Conservation (phyloP, 2,113 vertebrate genomes). For the Aspiorhynchus laticeps region DNA sequence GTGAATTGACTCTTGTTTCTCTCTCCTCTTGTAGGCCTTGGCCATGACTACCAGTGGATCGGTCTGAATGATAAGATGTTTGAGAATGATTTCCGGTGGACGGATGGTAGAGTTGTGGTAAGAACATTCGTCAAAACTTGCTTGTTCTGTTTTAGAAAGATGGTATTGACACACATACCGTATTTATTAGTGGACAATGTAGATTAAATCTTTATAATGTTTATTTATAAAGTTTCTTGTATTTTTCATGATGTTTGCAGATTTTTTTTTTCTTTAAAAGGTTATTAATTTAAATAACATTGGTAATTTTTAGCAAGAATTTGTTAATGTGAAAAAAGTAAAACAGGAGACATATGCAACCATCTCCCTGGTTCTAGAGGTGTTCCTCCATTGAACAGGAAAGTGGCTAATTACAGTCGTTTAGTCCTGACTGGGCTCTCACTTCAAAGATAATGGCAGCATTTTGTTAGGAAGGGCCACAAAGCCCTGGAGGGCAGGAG, state of each 20-base stretch:
- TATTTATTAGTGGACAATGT: not conserved
- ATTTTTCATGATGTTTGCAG: not conserved
- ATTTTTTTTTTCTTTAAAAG: not conserved
- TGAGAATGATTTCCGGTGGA: slow-evolving; percentile 97
- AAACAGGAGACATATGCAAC: not conserved
- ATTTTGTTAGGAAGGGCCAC: slow-evolving; percentile 45
- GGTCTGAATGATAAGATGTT: slow-evolving; percentile 99
- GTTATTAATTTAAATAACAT: not conserved
- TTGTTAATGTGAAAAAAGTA: not conserved
- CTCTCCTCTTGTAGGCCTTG: slow-evolving; percentile 80
- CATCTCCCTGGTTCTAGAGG: not conserved
- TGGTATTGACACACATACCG: not conserved
- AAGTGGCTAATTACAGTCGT: slow-evolving; percentile 66
- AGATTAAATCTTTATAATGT: not conserved
- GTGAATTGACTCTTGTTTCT: slow-evolving; percentile 60
- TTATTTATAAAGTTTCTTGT: not conserved
- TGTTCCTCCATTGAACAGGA: slow-evolving; percentile 60
- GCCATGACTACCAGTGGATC: slow-evolving; percentile 98
- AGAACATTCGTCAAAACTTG: slow-evolving; percentile 65
- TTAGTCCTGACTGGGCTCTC: slow-evolving; percentile 61
- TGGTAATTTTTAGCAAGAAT: not conserved
- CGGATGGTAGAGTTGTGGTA: slow-evolving; percentile 90
- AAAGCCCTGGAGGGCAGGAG: slow-evolving; percentile 55
- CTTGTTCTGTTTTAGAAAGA: not conserved
- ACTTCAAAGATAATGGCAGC: slow-evolving; percentile 67